Conservation (phyloP, 2,888 invertebrate species). For the Byasa hedistus region DNA sequence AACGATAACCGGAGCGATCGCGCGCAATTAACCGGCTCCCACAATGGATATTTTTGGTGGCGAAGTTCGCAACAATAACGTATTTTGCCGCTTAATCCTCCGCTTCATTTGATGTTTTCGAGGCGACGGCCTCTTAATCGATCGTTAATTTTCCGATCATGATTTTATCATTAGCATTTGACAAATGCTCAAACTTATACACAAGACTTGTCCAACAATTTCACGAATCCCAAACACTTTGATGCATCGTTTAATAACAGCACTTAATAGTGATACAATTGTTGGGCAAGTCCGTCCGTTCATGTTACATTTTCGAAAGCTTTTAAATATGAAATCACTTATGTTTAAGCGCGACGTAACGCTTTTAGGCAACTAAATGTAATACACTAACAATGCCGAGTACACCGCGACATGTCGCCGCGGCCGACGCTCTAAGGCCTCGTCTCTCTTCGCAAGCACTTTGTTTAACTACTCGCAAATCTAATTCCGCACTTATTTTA, state of each 20-base stretch:
- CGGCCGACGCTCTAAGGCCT: conserved; percentile 6
- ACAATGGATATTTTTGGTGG: conserved; percentile 62
- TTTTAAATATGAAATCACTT: conserved; percentile 12
- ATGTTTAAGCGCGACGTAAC: conserved; percentile 15
- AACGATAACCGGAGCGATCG: conserved; percentile 51
- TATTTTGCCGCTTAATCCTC: conserved; percentile 36
- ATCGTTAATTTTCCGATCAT: conserved; percentile 27
- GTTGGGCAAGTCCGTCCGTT: conserved; percentile 6
- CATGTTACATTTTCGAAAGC: conserved; percentile 15
- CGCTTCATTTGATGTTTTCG: conserved; percentile 30
- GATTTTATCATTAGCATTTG: conserved; percentile 17
- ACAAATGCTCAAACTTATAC: conserved; percentile 6
- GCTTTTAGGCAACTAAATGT: conserved; percentile 18
- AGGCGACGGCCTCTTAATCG: conserved; percentile 16
- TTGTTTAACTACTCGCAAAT: conserved; percentile 23
- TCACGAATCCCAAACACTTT: neutral
- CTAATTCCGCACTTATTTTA: conserved; percentile 32
- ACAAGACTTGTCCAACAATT: conserved; percentile 29
- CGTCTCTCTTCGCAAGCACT: conserved; percentile 15
- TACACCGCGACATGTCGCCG: conserved; percentile 4
- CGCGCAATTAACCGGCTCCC: conserved; percentile 56
- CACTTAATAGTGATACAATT: conserved; percentile 3
- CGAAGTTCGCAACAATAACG: conserved; percentile 42
- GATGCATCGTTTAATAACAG: neutral
- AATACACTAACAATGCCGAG: conserved; percentile 21